phyloP scores from a whole-genome alignment of 2,113 vertebrate species.

The Trogon melanurus region DNA sequence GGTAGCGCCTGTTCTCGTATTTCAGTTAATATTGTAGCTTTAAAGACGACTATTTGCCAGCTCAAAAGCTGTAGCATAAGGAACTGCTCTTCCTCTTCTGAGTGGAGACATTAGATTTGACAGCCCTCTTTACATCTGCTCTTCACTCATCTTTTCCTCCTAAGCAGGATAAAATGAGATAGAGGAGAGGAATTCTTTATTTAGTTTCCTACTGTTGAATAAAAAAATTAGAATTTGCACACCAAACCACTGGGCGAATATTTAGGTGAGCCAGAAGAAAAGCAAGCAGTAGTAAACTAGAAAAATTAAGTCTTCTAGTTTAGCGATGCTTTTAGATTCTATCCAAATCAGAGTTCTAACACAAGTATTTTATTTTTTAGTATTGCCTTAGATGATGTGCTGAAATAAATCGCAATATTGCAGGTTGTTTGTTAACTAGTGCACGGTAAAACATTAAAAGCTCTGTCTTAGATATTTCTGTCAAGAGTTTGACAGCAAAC shows the following conservation, averaged over 20 bases:
- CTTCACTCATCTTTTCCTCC: background rate
- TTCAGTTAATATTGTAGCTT: background rate
- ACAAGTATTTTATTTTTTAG: background rate
- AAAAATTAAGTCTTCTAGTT: background rate
- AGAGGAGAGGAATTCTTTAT: background rate
- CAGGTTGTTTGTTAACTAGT: background rate
- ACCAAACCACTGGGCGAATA: background rate
- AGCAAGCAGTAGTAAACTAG: background rate
- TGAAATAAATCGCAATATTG: background rate
- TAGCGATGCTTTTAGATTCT: background rate
- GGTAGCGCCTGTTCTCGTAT: background rate
- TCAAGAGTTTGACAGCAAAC: conserved; percentile 32
- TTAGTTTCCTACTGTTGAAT: background rate
- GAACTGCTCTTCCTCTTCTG: background rate
- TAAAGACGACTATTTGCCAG: background rate
- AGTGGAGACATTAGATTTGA: background rate
- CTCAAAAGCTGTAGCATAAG: background rate
- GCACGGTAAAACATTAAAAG: conserved; percentile 5
- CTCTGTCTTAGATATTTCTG: conserved; percentile 1
- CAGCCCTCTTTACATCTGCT: background rate
- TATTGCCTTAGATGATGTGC: background rate
- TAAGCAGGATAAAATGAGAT: background rate
- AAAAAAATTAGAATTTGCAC: background rate
- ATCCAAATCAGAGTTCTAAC: background rate
- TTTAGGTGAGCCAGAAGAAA: background rate